phyloP scores from a whole-genome alignment of 2,888 invertebrate genomes.

The Trachelus iudaicus region DNA sequence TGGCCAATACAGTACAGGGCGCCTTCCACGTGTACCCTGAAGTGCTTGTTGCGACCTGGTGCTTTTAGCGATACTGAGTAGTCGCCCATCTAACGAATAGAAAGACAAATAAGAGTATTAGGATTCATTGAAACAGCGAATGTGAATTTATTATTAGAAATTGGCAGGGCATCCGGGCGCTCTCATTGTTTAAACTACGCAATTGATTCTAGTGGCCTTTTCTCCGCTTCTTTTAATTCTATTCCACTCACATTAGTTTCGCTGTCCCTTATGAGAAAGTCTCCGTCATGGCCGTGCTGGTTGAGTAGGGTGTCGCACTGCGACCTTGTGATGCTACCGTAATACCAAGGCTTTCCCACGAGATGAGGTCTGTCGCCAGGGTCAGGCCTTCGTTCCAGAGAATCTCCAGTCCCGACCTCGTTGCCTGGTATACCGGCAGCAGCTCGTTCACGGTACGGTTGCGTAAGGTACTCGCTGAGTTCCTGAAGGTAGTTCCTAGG shows the following conservation, averaged over 20 bases:
- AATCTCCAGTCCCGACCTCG: constrained; percentile 64
- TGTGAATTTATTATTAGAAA: neutral
- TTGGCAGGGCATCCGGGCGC: neutral
- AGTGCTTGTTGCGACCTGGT: constrained; percentile 98
- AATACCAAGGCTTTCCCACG: constrained; percentile 95
- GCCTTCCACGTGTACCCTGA: constrained; percentile 96
- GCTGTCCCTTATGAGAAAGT: constrained; percentile 98
- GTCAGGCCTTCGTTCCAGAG: constrained; percentile 68
- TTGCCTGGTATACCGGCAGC: constrained; percentile 46
- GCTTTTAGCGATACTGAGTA: constrained; percentile 98
- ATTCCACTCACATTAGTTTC: constrained; percentile 92
- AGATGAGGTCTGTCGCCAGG: constrained; percentile 75
- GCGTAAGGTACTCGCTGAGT: constrained; percentile 88
- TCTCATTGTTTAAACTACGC: neutral
- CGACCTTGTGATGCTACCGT: constrained; percentile 93
- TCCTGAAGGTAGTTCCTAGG: constrained; percentile 95
- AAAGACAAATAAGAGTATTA: constrained; percentile 21
- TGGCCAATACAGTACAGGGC: constrained; percentile 97
- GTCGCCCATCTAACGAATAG: constrained; percentile 87
- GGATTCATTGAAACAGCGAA: neutral
- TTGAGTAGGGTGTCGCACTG: constrained; percentile 97
- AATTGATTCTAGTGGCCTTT: neutral
- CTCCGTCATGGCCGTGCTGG: constrained; percentile 96
- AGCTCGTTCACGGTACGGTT: constrained; percentile 77
- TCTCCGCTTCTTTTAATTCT: neutral